Conservation (phyloP, 1,140 invertebrate species). For the Physella acuta region DNA sequence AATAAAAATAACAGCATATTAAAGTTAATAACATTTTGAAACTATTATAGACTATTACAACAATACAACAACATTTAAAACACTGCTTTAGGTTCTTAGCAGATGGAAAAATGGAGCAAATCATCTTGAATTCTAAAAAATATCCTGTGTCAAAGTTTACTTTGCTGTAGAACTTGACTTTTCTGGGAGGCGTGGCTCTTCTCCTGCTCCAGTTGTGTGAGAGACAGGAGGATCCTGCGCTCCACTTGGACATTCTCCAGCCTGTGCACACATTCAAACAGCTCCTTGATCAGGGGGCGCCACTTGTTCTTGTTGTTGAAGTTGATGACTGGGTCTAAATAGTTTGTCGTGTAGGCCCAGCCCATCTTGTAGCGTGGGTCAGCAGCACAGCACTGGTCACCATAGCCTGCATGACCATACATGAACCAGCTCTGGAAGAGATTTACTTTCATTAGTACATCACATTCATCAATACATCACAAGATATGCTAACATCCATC, state of each 20-base stretch:
- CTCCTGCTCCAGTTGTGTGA: background rate
- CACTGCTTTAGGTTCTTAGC: too few species aligned
- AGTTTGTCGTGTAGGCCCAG: constrained; percentile 46
- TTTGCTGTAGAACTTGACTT: background rate
- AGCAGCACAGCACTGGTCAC: constrained; percentile 46
- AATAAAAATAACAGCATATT: too few species aligned
- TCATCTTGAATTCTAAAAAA: background rate
- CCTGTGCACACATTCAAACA: constrained; percentile 38
- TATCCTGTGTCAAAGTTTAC: constrained; percentile 22
- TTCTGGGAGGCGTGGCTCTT: too few species aligned
- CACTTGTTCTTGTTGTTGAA: constrained; percentile 30
- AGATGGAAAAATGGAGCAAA: background rate
- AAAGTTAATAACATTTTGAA: too few species aligned
- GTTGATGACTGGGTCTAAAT: constrained; percentile 32
- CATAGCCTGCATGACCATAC: constrained; percentile 49
- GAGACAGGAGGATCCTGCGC: constrained; percentile 5
- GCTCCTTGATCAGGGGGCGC: constrained; percentile 29
- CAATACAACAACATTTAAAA: too few species aligned
- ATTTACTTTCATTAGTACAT: too few species aligned
- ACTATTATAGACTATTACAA: too few species aligned
- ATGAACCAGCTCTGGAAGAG: constrained; percentile 38
- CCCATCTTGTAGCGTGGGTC: constrained; percentile 43
- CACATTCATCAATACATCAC: too few species aligned
- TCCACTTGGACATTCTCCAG: constrained; percentile 31
- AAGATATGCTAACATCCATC: too few species aligned